A percentile compares a stretch with the other conserved stretches of the same genome.
These are phyloP conservation scores for Talpa occidentalis DNA, from an alignment of 2,113 vertebrate species.

Conservation along the genomic window DNA sequence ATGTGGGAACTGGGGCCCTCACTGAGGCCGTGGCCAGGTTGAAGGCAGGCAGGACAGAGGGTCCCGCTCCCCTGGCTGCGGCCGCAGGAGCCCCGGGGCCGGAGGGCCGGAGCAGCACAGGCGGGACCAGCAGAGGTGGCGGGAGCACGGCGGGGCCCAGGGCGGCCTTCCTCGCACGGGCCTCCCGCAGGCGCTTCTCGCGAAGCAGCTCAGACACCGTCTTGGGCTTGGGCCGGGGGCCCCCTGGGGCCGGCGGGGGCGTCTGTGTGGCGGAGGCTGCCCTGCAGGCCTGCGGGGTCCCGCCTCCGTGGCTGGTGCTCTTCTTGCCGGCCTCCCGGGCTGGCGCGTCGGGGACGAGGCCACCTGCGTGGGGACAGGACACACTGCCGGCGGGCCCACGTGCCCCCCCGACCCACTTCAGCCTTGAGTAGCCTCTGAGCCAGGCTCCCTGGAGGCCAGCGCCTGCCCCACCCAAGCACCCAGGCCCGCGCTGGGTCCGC, in stretches of 20 bases:
- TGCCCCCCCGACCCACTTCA: too few species aligned
- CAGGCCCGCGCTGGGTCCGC: too few species aligned
- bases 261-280: rapidly evolving
- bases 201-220: slow-evolving; percentile 86
- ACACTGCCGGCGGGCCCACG: too few species aligned
- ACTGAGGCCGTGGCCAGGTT: background rate
- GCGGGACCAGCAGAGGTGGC: slow-evolving; percentile 78
- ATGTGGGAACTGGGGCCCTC: background rate
- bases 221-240: slow-evolving; percentile 80
- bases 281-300: rapidly evolving
- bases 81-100: background rate
- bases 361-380: slow-evolving; percentile 31
- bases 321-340: background rate
- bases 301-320: background rate
- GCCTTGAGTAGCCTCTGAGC: too few species aligned
- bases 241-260: rapidly evolving
- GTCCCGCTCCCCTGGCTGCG: rapidly evolving
- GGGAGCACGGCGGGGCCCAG: slow-evolving; percentile 1
- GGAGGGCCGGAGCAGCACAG: slow-evolving; percentile 75
- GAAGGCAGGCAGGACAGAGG: background rate
- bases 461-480: too few species aligned
- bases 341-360: rapidly evolving
- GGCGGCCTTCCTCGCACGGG: background rate
- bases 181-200: slow-evolving; percentile 81
- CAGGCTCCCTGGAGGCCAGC: too few species aligned